Percentiles rank a stretch among this genome's conserved stretches.
phyloP scores from a whole-genome alignment of 2,113 vertebrate species.

The Ranitomeya variabilis region DNA sequence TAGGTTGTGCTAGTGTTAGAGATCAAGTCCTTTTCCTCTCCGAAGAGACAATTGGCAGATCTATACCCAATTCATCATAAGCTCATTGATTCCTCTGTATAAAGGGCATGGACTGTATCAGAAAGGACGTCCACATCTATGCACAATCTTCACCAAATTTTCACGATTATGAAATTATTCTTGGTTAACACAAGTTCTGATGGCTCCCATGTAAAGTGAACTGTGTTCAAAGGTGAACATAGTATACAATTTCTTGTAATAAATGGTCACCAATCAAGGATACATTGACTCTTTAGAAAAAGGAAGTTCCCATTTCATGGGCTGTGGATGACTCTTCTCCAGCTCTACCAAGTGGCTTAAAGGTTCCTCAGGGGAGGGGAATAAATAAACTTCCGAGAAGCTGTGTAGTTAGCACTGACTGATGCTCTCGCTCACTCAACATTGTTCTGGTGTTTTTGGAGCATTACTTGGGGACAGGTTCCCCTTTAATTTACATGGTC shows the following conservation, averaged over 20 bases:
- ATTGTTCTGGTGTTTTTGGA: background rate
- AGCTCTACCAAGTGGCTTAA: too few relatives aligned
- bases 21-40: too few relatives aligned
- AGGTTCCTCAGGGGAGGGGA: too few relatives aligned
- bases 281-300: background rate
- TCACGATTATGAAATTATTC: background rate
- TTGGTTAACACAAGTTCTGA: too few relatives aligned
- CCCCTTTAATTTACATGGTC: background rate
- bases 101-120: background rate
- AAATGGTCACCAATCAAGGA: background rate
- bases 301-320: background rate
- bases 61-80: too few relatives aligned
- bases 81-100: too few relatives aligned
- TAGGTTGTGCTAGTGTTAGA: too few relatives aligned
- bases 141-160: background rate
- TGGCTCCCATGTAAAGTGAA: too few relatives aligned
- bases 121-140: background rate
- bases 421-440: background rate
- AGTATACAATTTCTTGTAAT: background rate
- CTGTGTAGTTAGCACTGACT: background rate
- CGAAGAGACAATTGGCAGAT: too few relatives aligned
- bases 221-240: background rate
- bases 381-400: too few relatives aligned
- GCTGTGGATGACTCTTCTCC: background rate
- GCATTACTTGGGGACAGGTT: background rate